Percentiles rank a stretch among this genome's conserved stretches.
Conservation (phyloP, 2,888 invertebrate genomes). For the Yponomeuta sedellus region DNA sequence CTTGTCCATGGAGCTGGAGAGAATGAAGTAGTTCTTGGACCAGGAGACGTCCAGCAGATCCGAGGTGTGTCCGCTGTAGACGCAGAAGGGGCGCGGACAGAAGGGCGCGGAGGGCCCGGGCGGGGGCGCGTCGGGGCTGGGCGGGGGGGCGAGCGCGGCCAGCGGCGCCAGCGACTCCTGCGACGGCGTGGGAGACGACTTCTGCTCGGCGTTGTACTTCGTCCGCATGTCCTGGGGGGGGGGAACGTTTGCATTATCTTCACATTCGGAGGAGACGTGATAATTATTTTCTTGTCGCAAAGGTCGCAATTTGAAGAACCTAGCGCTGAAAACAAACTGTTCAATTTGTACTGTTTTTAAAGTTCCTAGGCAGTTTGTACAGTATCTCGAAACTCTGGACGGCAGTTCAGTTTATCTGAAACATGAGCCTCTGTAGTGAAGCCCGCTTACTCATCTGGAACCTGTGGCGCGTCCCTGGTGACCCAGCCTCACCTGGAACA, state of each 20-base stretch:
- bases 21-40: conserved; percentile 98
- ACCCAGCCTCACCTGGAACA: conserved; percentile 82
- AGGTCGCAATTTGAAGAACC: too few relatives aligned
- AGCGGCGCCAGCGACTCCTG: conserved; percentile 91
- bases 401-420: too few relatives aligned
- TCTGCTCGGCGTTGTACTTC: conserved; percentile 92
- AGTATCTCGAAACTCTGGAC: too few relatives aligned
- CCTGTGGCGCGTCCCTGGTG: too few relatives aligned
- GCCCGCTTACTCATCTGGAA: too few relatives aligned
- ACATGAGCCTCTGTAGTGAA: too few relatives aligned
- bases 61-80: conserved; percentile 95
- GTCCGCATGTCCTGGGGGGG: conserved; percentile 90
- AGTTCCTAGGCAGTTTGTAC: too few relatives aligned
- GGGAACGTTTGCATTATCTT: background rate
- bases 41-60: conserved; percentile 97
- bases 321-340: too few relatives aligned
- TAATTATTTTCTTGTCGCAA: too few relatives aligned
- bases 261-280: too few relatives aligned
- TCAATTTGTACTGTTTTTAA: too few relatives aligned
- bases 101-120: conserved; percentile 83
- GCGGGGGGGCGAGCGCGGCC: conserved; percentile 54
- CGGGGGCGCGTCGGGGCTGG: conserved; percentile 57
- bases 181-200: conserved; percentile 94
- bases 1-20: conserved; percentile 99
- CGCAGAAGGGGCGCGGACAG: conserved; percentile 93